Percentiles rank a stretch among this genome's conserved stretches.
Conservation (phyloP, 2,113 vertebrate species). For the Sapajus apella region DNA sequence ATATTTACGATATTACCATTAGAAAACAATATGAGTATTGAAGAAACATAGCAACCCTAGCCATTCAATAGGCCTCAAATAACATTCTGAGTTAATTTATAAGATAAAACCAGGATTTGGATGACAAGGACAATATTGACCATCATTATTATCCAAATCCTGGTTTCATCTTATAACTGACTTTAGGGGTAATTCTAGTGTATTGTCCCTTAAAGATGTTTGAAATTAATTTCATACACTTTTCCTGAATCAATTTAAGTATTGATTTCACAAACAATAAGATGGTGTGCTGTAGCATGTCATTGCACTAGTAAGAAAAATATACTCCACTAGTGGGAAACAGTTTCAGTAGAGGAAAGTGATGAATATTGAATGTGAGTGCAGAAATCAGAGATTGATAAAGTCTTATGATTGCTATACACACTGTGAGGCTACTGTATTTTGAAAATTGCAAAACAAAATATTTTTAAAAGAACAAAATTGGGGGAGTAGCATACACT, state of each 20-base stretch:
- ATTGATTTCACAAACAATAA: not conserved
- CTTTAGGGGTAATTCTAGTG: no score
- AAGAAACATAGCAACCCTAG: not conserved
- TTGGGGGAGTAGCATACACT: not conserved
- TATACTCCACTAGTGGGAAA: not conserved
- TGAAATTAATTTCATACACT: no score
- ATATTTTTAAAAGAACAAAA: constrained; percentile 3
- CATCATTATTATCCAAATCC: no score
- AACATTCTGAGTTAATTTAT: not conserved
- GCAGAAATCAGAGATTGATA: not conserved
- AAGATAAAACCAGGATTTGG: not conserved
- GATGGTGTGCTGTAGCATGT: not conserved
- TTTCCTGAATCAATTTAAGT: not conserved
- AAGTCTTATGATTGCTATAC: not conserved
- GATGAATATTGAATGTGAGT: not conserved
- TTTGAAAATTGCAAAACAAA: constrained; percentile 28
- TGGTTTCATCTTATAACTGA: no score
- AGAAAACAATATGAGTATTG: not conserved
- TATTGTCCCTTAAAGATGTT: no score
- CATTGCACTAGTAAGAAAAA: not conserved
- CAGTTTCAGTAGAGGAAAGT: not conserved
- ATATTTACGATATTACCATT: not conserved
- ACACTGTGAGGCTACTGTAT: not conserved
- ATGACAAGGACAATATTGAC: not conserved
- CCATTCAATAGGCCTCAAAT: not conserved